Percentiles rank a stretch among this genome's conserved stretches.
Evolutionary conservation across 2,888 invertebrate genomes (phyloP).

Genomic region (Macrosoma leucophasiata): DNA sequence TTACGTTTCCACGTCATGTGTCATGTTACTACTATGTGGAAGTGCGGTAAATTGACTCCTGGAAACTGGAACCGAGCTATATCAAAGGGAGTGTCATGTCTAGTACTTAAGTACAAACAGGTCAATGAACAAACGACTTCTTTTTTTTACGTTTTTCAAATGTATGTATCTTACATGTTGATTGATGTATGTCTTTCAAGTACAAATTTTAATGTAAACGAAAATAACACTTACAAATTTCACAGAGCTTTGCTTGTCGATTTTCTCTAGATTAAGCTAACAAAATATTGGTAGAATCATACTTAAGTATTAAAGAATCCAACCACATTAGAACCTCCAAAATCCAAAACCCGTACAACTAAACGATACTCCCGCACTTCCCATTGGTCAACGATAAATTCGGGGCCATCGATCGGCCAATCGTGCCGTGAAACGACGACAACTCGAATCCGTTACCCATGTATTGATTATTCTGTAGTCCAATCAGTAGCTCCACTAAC

Average conservation of each 20-base stretch:
- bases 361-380: constrained; percentile 66
- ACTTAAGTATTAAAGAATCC: not conserved
- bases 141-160: no score
- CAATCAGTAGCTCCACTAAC: constrained; percentile 60
- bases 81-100: no score
- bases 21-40: no score
- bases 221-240: no score
- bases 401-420: constrained; percentile 45
- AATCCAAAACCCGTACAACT: constrained; percentile 23
- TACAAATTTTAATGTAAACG: not conserved
- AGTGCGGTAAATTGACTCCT: no score
- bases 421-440: constrained; percentile 42
- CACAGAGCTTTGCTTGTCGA: no score
- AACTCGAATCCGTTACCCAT: constrained; percentile 55
- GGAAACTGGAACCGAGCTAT: no score
- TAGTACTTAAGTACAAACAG: no score
- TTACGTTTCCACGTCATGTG: no score
- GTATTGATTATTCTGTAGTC: constrained; percentile 65
- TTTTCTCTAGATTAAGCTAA: not conserved
- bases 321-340: not conserved
- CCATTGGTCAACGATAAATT: constrained; percentile 62
- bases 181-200: no score
- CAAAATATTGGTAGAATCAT: not conserved
- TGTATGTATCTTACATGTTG: no score
- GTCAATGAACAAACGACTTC: no score